These are phyloP conservation scores for Epinephelus cyanopodus DNA, from an alignment of 2,113 vertebrate genomes.

Conservation along the genomic window DNA sequence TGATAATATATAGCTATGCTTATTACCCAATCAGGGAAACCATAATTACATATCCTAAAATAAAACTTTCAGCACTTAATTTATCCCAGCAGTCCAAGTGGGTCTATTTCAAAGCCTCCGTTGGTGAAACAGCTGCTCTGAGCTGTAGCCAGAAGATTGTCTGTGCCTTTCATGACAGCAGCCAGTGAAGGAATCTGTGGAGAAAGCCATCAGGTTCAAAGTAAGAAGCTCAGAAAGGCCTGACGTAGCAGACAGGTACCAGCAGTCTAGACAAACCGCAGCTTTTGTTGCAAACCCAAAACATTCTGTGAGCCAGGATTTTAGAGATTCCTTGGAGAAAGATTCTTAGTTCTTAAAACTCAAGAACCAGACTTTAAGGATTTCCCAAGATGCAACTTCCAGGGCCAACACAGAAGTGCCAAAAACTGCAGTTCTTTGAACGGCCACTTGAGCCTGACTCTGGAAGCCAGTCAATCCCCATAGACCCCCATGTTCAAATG, in stretches of 20 bases:
- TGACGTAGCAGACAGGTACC: not conserved
- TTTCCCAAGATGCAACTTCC: too few species aligned
- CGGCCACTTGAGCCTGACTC: too few species aligned
- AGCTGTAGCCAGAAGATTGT: constrained; percentile 8
- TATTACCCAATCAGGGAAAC: not conserved
- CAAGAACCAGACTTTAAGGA: not conserved
- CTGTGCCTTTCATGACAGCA: not conserved
- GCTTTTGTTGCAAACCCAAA: not conserved
- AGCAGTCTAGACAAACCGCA: not conserved
- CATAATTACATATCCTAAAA: not conserved
- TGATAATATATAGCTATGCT: not conserved
- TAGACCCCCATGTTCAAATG: too few species aligned
- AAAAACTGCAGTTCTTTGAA: too few species aligned
- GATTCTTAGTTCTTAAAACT: not conserved
- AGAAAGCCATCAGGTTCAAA: not conserved
- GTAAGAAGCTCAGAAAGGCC: not conserved
- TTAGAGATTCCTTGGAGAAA: not conserved
- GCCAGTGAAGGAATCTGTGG: not conserved
- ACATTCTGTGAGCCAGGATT: not conserved
- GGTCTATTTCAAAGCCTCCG: constrained; percentile 21
- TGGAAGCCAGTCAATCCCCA: too few species aligned
- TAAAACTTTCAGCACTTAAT: not conserved
- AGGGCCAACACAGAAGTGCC: too few species aligned
- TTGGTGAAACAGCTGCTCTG: constrained; percentile 17
- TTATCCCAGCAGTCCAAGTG: not conserved